A percentile compares a stretch with the other conserved stretches of the same genome.
phyloP scores from a whole-genome alignment of 2,797 vertebrate genomes.

The Sebastes matsubarae region DNA sequence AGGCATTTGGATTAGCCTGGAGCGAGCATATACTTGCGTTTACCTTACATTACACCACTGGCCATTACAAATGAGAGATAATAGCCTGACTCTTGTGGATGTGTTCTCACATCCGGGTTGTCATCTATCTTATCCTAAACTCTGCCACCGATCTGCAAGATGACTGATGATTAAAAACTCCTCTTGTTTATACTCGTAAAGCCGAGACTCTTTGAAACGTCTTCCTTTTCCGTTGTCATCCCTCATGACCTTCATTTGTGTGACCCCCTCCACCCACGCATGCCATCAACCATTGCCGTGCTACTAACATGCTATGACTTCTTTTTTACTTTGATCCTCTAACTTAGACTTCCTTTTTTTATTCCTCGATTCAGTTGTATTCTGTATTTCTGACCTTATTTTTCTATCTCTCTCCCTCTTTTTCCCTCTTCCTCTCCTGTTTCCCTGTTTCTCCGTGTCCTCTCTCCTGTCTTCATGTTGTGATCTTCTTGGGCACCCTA shows the following conservation, averaged over 20 bases:
- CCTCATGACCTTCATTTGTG: constrained; percentile 22
- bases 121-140: constrained; percentile 21
- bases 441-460: constrained; percentile 67
- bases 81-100: constrained; percentile 30
- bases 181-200: constrained; percentile 7
- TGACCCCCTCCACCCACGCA: constrained; percentile 55
- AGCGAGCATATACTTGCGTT: neutral
- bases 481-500: constrained; percentile 89
- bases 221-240: constrained; percentile 39
- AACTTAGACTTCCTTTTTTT: constrained; percentile 77
- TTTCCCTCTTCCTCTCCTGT: constrained; percentile 74
- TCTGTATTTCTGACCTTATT: constrained; percentile 96
- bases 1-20: neutral
- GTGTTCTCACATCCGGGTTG: constrained; percentile 26
- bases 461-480: constrained; percentile 82
- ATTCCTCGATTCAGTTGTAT: constrained; percentile 79
- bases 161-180: neutral
- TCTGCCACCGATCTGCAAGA: constrained; percentile 17
- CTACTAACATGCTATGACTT: constrained; percentile 80
- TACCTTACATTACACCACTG: constrained; percentile 51
- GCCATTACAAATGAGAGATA: constrained; percentile 34
- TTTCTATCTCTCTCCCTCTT: constrained; percentile 88
- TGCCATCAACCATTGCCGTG: constrained; percentile 79
- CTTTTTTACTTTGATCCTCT: constrained; percentile 74
- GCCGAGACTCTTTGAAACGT: constrained; percentile 39